These are phyloP conservation scores for Atractosteus spatula DNA, from an alignment of 2,113 vertebrate species.

Conservation along the genomic window DNA sequence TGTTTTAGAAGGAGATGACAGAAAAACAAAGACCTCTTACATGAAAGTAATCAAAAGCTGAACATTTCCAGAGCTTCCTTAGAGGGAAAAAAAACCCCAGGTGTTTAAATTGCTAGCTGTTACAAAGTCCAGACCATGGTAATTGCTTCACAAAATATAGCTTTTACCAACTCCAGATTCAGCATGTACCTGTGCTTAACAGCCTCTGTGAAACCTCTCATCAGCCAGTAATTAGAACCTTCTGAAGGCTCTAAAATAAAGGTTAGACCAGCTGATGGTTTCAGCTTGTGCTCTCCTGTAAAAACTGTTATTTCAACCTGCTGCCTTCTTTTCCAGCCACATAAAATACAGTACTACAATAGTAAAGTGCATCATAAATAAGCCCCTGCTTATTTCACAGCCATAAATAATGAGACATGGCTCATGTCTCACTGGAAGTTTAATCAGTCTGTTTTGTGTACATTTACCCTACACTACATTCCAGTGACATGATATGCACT, in stretches of 20 bases:
- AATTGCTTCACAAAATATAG: constrained; percentile 11
- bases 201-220: not conserved
- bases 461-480: too few species aligned
- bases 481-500: too few species aligned
- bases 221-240: constrained; percentile 6
- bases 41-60: not conserved
- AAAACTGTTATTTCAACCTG: not conserved
- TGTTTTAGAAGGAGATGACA: constrained; percentile 10
- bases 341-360: too few species aligned
- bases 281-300: not conserved
- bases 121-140: not conserved
- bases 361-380: too few species aligned
- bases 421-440: too few species aligned
- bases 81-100: not conserved
- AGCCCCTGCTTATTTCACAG: too few species aligned
- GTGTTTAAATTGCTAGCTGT: not conserved
- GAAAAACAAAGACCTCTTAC: not conserved
- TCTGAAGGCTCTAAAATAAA: not conserved
- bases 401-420: too few species aligned
- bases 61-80: not conserved
- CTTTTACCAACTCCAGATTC: constrained; percentile 2
- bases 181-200: not conserved
- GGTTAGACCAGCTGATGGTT: not conserved
- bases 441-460: too few species aligned
- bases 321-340: not conserved